A percentile compares a stretch with the other conserved stretches of the same genome.
Conservation (phyloP, 2,113 vertebrate genomes). For the Clupea harengus region DNA sequence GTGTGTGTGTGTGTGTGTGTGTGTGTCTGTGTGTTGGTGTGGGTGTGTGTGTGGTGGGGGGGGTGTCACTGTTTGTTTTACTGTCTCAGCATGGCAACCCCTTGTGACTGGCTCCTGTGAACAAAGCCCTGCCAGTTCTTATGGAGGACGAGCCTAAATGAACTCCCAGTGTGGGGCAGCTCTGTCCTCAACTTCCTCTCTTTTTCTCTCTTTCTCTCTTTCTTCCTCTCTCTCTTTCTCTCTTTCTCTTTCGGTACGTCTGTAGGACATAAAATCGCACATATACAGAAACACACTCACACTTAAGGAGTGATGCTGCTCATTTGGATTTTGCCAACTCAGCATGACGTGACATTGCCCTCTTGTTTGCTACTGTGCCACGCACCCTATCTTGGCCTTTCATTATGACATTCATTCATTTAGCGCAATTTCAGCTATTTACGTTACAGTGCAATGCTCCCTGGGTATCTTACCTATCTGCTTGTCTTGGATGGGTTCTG, state of each 20-base stretch:
- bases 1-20: not conserved
- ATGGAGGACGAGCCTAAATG: not conserved
- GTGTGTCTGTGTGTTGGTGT: not conserved
- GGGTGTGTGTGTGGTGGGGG: conserved; percentile 28
- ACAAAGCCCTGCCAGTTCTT: conserved; percentile 44
- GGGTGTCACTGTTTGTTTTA: conserved; percentile 57
- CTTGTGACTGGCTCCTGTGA: conserved; percentile 53
- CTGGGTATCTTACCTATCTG: no score
- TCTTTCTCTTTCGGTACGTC: not conserved
- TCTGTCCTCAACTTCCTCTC: not conserved
- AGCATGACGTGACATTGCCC: no score
- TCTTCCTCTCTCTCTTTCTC: not conserved
- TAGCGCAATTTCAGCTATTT: no score
- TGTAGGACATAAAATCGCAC: no score
- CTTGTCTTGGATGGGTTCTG: no score
- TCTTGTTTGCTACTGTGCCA: no score
- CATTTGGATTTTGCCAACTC: no score
- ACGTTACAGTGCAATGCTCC: no score
- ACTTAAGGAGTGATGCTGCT: no score
- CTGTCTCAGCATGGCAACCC: conserved; percentile 58
- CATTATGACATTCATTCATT: no score
- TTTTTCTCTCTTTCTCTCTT: not conserved
- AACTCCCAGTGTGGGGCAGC: not conserved
- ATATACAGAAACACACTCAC: no score
- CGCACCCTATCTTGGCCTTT: no score